A percentile compares a stretch with the other conserved stretches of the same genome.
Conservation (phyloP, 2,797 vertebrate genomes). For the Pyrocephalus nanus region DNA sequence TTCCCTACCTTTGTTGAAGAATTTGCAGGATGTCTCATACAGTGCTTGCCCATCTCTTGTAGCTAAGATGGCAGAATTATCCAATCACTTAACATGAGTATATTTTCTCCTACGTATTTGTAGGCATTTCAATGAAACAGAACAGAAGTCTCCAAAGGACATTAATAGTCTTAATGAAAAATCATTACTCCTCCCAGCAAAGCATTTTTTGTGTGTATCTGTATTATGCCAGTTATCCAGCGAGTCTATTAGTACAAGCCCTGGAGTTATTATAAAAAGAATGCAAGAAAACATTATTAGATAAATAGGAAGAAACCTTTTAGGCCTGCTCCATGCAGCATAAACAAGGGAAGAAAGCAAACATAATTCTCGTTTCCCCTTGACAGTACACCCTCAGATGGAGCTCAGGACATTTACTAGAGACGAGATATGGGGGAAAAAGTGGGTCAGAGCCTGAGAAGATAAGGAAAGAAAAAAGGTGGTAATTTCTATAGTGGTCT, state of each 20-base stretch:
- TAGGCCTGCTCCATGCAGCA: neutral
- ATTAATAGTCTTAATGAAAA: conserved; percentile 3
- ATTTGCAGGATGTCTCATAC: neutral
- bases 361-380: conserved; percentile 20
- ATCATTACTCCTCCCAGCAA: neutral
- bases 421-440: neutral
- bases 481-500: neutral
- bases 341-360: conserved; percentile 30
- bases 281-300: neutral
- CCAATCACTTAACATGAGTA: neutral
- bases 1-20: neutral
- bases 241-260: neutral
- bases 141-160: neutral
- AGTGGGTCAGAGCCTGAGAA: neutral
- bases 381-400: conserved; percentile 27
- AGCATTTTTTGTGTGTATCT: neutral
- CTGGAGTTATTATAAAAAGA: neutral
- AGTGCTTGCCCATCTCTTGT: neutral
- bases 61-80: neutral
- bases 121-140: neutral
- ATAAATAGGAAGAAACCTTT: neutral
- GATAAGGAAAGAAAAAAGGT: neutral
- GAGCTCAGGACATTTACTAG: neutral
- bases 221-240: neutral
- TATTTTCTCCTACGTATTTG: neutral